A percentile compares a stretch with the other conserved stretches of the same genome.
Evolutionary conservation across 2,888 invertebrate genomes (phyloP).

Genomic region (Scaptomyza reducta): DNA sequence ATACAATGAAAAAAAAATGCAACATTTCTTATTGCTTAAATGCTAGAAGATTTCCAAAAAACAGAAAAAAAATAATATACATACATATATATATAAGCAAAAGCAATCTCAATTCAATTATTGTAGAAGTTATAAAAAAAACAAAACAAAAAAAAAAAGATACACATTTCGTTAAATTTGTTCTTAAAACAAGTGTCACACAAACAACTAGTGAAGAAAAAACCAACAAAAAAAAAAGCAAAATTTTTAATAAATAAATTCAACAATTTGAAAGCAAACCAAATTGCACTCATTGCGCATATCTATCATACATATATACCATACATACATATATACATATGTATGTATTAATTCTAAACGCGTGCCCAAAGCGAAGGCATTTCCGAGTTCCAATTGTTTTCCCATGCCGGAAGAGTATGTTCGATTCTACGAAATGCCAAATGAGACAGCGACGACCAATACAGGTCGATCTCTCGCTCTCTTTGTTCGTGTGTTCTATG

Average conservation of each 20-base stretch:
- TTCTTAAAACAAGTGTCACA: slow-evolving; percentile 19
- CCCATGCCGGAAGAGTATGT: slow-evolving; percentile 45
- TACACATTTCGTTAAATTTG: slow-evolving; percentile 47
- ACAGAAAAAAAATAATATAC: background rate
- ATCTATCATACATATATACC: background rate
- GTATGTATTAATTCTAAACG: slow-evolving; percentile 10
- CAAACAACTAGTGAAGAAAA: slow-evolving; percentile 21
- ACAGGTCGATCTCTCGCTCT: background rate
- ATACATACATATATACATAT: background rate
- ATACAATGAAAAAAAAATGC: slow-evolving; percentile 23
- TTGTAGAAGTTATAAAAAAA: slow-evolving; percentile 31
- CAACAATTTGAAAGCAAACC: slow-evolving; percentile 41
- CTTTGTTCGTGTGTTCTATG: background rate
- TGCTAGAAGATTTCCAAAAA: slow-evolving; percentile 32
- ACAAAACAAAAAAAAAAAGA: background rate
- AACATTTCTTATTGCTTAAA: slow-evolving; percentile 42
- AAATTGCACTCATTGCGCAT: slow-evolving; percentile 12
- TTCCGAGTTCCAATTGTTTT: slow-evolving; percentile 40
- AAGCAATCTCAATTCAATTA: slow-evolving; percentile 53
- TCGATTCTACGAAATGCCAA: slow-evolving; percentile 43
- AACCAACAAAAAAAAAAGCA: slow-evolving; percentile 13
- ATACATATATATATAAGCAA: background rate
- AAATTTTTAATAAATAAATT: slow-evolving; percentile 44
- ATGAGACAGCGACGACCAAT: slow-evolving; percentile 23
- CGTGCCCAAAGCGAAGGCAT: slow-evolving; percentile 38